Evolutionary conservation across 2,888 invertebrate species (phyloP), one percentile per base, ranked within the genome.

Genomic region (Gonocerus acuteangulatus): DNA sequence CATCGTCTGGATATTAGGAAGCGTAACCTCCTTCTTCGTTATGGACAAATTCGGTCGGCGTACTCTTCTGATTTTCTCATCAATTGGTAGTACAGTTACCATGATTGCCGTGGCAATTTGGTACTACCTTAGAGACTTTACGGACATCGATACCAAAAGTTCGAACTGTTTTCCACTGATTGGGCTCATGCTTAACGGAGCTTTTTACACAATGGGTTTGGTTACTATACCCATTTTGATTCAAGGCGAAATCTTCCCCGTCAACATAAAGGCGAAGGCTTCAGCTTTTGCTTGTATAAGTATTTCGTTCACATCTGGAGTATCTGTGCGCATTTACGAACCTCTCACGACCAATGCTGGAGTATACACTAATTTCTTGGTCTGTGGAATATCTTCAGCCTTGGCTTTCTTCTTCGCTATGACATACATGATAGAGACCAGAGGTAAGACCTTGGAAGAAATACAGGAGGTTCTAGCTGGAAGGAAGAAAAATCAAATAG

Each of bases 381-480:
- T 82, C 16, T 61, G 82, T 58, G 83, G 84, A 0, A 73, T 83
- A 51, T 72, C 80, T 64, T 82, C 81, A 71, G 80, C 84, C 2
- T 15, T 66, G 0, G 66, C 64, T n/a, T 19, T 65, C 69, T 68
- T 79, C 54, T 72, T 79, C 22, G 72, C 78, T 65, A 77, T 85
- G 13, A 83, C 85, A 1, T 72, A 79, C 22, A 73, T 79, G 67
- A 78, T 85, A 16, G 86, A 86, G 73, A 86, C 86, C 1, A 85
- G 84, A 72, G 84, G 84, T 59, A 85, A 84, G 70, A 83, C 83
- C 2, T 78, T 86, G 70, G 78, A 82, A 49, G 79, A 82, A 69
- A 86, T 86, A 69, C 85, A 86, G 71, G 79, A 80, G 18, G 19
- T 57, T 3, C 60, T 66, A 0, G 21, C 57, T 2, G 47, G 36